Evolutionary conservation across 2,888 invertebrate species (phyloP).

Genomic region (Lycaena phlaeas): DNA sequence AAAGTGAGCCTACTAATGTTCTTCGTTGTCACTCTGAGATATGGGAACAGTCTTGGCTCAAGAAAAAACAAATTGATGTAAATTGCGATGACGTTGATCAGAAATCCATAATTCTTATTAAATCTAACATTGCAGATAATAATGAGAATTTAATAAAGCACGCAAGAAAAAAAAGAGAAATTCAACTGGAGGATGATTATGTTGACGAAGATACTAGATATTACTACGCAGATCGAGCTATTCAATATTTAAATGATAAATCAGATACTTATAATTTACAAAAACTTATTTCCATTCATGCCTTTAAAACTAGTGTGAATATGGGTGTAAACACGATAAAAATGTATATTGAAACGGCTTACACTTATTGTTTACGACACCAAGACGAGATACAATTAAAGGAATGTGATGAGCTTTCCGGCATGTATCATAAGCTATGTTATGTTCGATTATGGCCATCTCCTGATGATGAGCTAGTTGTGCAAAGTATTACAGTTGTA

Average conservation of each 20-base stretch:
- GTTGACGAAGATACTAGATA: constrained; percentile 43
- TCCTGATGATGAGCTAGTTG: constrained; percentile 40
- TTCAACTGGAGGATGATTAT: constrained; percentile 31
- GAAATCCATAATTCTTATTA: constrained; percentile 14
- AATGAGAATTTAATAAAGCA: constrained; percentile 11
- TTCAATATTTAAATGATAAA: constrained; percentile 35
- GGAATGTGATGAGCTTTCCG: constrained; percentile 47
- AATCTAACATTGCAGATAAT: constrained; percentile 9
- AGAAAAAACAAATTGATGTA: constrained; percentile 39
- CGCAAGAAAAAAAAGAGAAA: constrained; percentile 30
- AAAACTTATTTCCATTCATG: constrained; percentile 43
- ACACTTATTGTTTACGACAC: constrained; percentile 41
- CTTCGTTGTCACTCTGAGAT: constrained; percentile 57
- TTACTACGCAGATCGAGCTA: constrained; percentile 43
- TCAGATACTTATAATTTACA: constrained; percentile 38
- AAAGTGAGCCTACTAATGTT: constrained; percentile 14
- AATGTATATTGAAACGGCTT: constrained; percentile 48
- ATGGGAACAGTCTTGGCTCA: constrained; percentile 70
- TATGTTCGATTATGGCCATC: constrained; percentile 44
- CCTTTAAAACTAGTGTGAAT: constrained; percentile 30
- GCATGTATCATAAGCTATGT: constrained; percentile 39
- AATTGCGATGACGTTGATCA: constrained; percentile 30
- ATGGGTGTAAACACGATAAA: constrained; percentile 38
- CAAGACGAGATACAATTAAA: constrained; percentile 27
- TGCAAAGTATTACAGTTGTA: constrained; percentile 34